Evolutionary conservation across 2,888 invertebrate genomes (phyloP), one percentile per base, ranked within the genome.

Genomic region (Marronus borbonicus): DNA sequence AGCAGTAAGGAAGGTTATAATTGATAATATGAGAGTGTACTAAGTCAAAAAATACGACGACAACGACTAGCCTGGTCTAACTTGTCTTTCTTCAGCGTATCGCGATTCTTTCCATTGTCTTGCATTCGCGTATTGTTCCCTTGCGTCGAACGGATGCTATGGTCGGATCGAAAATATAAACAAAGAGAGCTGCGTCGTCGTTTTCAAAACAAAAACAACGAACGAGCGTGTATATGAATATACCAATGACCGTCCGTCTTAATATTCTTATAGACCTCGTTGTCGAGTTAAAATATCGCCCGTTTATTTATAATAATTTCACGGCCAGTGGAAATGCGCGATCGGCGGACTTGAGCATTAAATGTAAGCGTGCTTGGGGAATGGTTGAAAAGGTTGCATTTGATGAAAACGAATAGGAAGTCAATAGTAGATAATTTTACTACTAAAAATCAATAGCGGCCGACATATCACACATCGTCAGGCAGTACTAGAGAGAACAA

Each of bases 261-360:
- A 62, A 62, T 62, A 62, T 62, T 62, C 62, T 44, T 12, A 62
- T 12, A 14, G 62, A 62, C 31, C 62, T 62, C 62, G 62, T 8
- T 58, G 44, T 44, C 44, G 44, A 12, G 12, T 36, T 44, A 17
- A 55, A 36, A 36, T 72, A 72, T 70, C 39, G 39, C 20, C 20
- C 36, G 55, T 36, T 58, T 72, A 60, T 72, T 58, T 39, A 72
- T 58, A 69, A 69, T 66, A 70, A 72, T 58, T 72, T 72, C 72
- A 72, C 58, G 72, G 72, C 17, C 72, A 72, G 58, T 72, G 72
- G 72, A 72, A 72, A 72, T 39, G 20, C 72, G 36, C 39, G 36
- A 39, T n/a, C 55, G 20, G 39, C 70, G 14, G 31, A 31, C 24
- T 20, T 24, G 14, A 10, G 17, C 55, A 58, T 24, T 58, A 58